These are phyloP conservation scores for Cecropterus lyciades DNA, from an alignment of 1,140 invertebrate species.

Conservation along the genomic window DNA sequence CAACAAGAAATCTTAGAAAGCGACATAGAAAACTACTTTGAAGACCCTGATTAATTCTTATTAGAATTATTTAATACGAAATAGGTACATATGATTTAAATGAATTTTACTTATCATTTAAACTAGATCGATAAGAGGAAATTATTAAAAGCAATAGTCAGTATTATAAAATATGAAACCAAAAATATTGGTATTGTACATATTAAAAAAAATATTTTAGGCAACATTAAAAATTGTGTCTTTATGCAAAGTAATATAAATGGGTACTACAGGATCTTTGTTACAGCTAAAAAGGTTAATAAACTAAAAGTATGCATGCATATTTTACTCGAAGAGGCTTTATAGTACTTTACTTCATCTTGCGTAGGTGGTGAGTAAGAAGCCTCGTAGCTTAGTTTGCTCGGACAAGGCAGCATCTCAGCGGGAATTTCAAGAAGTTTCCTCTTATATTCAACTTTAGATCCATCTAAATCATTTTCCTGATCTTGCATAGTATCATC, in stretches of 20 bases:
- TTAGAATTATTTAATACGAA: neutral
- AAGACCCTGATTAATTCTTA: slow-evolving; percentile 29
- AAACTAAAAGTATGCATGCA: slow-evolving; percentile 36
- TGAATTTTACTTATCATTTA: neutral
- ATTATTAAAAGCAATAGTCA: too few species aligned
- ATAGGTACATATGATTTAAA: neutral
- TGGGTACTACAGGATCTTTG: slow-evolving; percentile 38
- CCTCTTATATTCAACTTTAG: slow-evolving; percentile 67
- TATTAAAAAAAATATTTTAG: too few species aligned
- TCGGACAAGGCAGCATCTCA: slow-evolving; percentile 87
- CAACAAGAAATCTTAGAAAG: slow-evolving; percentile 19
- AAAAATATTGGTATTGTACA: too few species aligned
- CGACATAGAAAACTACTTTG: slow-evolving; percentile 22
- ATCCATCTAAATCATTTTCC: slow-evolving; percentile 52
- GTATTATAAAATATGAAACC: too few species aligned
- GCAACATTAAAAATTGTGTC: too few species aligned
- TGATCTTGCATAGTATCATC: slow-evolving; percentile 75
- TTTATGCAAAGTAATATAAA: neutral
- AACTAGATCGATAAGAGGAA: too few species aligned
- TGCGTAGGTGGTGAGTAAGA: slow-evolving; percentile 81
- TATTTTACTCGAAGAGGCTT: slow-evolving; percentile 55
- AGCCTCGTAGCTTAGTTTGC: slow-evolving; percentile 83
- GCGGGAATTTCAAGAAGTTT: slow-evolving; percentile 86
- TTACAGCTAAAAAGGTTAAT: slow-evolving; percentile 35
- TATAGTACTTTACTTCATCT: slow-evolving; percentile 79